Evolutionary conservation across 2,113 vertebrate species (phyloP).

Genomic region (Stigmatopora nigra): DNA sequence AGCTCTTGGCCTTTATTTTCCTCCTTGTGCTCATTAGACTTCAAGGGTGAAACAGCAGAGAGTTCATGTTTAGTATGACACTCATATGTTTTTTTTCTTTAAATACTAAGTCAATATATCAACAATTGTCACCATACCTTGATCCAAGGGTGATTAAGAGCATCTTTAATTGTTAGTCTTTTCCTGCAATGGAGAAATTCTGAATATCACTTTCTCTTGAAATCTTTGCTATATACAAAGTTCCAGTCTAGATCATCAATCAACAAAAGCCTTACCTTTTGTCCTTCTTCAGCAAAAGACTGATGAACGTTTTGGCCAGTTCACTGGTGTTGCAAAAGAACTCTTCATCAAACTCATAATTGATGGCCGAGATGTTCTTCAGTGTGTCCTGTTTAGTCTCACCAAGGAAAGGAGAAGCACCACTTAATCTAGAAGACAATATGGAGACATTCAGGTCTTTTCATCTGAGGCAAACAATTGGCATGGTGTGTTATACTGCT

Average conservation of each 20-base stretch:
- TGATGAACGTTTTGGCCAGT: constrained; percentile 89
- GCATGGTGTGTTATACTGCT: neutral
- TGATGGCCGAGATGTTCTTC: constrained; percentile 87
- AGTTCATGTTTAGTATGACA: neutral
- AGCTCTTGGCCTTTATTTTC: constrained; percentile 67
- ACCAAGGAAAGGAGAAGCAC: constrained; percentile 92
- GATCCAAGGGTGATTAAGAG: constrained; percentile 90
- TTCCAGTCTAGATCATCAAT: neutral
- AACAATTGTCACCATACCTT: constrained; percentile 70
- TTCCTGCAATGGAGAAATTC: constrained; percentile 71
- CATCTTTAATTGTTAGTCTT: constrained; percentile 85
- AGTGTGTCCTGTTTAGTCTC: constrained; percentile 94
- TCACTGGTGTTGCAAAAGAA: constrained; percentile 94
- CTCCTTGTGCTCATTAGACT: constrained; percentile 76
- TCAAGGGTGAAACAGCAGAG: constrained; percentile 10
- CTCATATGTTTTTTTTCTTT: neutral
- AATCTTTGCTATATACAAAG: neutral
- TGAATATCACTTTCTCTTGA: neutral
- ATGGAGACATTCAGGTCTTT: neutral
- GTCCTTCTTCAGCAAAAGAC: constrained; percentile 85
- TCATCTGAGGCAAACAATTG: neutral
- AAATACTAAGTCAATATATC: neutral
- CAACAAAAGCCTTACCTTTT: constrained; percentile 51
- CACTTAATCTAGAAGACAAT: constrained; percentile 77
- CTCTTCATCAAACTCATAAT: constrained; percentile 91